These are phyloP conservation scores for Leptopilina boulardi DNA, from an alignment of 1,140 invertebrate genomes.

Conservation along the genomic window DNA sequence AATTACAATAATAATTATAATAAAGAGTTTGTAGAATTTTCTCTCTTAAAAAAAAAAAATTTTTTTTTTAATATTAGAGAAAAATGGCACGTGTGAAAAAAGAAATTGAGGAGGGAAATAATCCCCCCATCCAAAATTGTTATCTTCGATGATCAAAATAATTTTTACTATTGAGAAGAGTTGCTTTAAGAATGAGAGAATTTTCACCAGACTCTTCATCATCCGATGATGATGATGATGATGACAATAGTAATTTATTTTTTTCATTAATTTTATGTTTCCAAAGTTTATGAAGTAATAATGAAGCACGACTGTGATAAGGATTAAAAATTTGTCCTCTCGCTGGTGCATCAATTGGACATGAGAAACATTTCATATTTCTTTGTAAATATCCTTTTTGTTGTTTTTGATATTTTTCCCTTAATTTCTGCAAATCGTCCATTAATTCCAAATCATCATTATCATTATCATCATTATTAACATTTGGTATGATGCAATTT, in stretches of 20 bases:
- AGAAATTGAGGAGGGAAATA: background rate
- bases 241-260: background rate
- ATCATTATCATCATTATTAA: slow-evolving; percentile 26
- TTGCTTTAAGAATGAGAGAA: slow-evolving; percentile 57
- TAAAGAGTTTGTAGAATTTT: too few relatives aligned
- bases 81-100: too few relatives aligned
- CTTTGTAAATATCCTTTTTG: slow-evolving; percentile 23
- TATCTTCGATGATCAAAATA: slow-evolving; percentile 64
- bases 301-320: slow-evolving; percentile 73
- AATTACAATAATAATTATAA: too few relatives aligned
- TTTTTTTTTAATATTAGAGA: too few relatives aligned
- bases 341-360: slow-evolving; percentile 49
- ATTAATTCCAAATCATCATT: too few relatives aligned
- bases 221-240: background rate
- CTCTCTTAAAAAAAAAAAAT: too few relatives aligned
- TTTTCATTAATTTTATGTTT: slow-evolving; percentile 58
- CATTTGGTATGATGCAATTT: background rate
- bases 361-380: slow-evolving; percentile 55
- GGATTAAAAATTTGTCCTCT: slow-evolving; percentile 52
- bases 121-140: slow-evolving; percentile 37
- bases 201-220: slow-evolving; percentile 13
- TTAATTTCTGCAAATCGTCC: background rate
- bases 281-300: slow-evolving; percentile 74
- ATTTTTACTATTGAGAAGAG: slow-evolving; percentile 53
- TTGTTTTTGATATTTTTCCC: background rate